phyloP scores from a whole-genome alignment of 2,888 invertebrate species.

The Lochmaea capreae region DNA sequence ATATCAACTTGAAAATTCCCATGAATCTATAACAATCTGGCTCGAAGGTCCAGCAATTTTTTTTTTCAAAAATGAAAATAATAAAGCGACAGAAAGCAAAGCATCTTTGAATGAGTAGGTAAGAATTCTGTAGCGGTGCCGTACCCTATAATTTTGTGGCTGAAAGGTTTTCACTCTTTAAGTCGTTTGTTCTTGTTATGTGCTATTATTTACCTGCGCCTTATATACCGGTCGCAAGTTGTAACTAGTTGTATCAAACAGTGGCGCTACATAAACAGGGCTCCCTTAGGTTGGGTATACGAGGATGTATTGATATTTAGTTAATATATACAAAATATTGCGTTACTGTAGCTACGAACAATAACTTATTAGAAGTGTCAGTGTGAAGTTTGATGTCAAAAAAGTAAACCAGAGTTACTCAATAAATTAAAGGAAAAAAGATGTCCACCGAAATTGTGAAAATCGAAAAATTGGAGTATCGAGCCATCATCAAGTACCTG shows the following conservation, averaged over 20 bases:
- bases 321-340: too few species aligned
- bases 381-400: too few species aligned
- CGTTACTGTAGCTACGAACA: too few species aligned
- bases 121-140: conserved; percentile 34
- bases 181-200: conserved; percentile 44
- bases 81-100: conserved; percentile 10
- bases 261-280: conserved; percentile 35
- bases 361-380: too few species aligned
- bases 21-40: conserved; percentile 8
- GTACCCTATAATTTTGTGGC: conserved; percentile 49
- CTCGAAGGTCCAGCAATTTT: conserved; percentile 13
- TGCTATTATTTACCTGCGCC: conserved; percentile 46
- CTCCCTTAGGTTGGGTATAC: background rate
- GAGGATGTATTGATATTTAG: too few species aligned
- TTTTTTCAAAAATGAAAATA: conserved; percentile 11
- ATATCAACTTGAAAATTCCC: conserved; percentile 14
- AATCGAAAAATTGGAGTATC: too few species aligned
- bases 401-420: too few species aligned
- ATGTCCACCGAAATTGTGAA: too few species aligned
- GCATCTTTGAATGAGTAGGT: conserved; percentile 35
- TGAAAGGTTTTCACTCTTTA: conserved; percentile 40
- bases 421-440: too few species aligned
- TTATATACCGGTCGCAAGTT: conserved; percentile 33
- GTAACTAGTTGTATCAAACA: conserved; percentile 35
- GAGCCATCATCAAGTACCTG: too few species aligned